Percentiles rank a stretch among this genome's conserved stretches.
These are phyloP conservation scores for Campopleginae sp. DNA, from an alignment of 2,888 invertebrate species.

Conservation along the genomic window DNA sequence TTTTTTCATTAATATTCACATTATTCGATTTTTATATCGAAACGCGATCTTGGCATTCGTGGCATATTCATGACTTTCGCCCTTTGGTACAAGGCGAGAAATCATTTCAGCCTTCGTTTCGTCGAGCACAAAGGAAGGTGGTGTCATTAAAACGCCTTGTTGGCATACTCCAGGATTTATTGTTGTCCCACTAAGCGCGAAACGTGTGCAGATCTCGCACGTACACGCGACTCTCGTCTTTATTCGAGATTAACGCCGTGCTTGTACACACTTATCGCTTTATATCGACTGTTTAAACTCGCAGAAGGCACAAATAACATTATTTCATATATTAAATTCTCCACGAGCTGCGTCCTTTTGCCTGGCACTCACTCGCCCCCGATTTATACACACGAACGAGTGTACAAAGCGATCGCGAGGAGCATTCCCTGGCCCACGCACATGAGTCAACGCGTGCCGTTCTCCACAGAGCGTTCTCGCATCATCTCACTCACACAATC, in stretches of 20 bases:
- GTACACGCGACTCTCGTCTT: conserved; percentile 60
- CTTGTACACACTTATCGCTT: not conserved
- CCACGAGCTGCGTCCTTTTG: conserved; percentile 2
- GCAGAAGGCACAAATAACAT: conserved; percentile 70
- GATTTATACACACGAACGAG: conserved; percentile 1
- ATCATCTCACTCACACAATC: conserved; percentile 62
- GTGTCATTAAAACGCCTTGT: conserved; percentile 72
- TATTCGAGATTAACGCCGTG: not conserved
- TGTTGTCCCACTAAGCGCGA: conserved; percentile 70
- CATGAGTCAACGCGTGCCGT: conserved; percentile 80
- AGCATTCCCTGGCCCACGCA: conserved; percentile 80
- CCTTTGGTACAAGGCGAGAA: conserved; percentile 43
- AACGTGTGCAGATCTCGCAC: conserved; percentile 54
- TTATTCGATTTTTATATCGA: not conserved
- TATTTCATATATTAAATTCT: conserved; percentile 22
- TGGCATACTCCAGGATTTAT: conserved; percentile 72
- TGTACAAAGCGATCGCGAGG: conserved; percentile 46
- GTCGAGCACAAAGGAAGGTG: conserved; percentile 66
- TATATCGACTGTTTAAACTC: conserved; percentile 3
- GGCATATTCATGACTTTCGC: conserved; percentile 36
- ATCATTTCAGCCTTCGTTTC: conserved; percentile 58
- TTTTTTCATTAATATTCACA: not conserved
- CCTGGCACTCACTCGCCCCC: not conserved
- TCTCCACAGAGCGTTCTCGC: not conserved
- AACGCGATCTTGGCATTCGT: conserved; percentile 57